These are phyloP conservation scores for Opisthocomus hoazin DNA, from an alignment of 2,113 vertebrate genomes.

Conservation along the genomic window DNA sequence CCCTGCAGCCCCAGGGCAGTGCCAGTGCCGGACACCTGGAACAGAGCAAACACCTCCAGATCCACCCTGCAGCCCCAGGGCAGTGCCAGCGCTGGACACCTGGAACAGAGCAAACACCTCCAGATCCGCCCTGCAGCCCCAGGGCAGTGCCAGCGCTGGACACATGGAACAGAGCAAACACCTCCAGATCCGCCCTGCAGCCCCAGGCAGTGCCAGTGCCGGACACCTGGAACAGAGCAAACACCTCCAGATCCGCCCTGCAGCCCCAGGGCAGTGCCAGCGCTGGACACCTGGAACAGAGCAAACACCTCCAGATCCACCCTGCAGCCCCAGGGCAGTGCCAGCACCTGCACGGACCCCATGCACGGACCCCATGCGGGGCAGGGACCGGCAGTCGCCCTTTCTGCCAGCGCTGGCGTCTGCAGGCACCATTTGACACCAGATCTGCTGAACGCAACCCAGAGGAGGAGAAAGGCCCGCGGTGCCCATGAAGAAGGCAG, in stretches of 20 bases:
- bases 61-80: accelerated
- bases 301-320: background rate
- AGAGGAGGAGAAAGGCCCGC: background rate
- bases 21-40: no score
- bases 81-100: accelerated
- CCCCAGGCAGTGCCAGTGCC: accelerated
- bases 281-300: background rate
- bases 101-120: background rate
- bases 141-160: accelerated
- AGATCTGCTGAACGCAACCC: background rate
- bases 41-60: background rate
- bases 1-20: accelerated
- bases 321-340: accelerated
- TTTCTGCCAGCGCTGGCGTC: accelerated
- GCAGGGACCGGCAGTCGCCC: accelerated
- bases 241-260: no score
- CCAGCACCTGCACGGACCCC: accelerated
- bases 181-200: accelerated
- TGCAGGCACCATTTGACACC: background rate
- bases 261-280: accelerated
- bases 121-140: accelerated
- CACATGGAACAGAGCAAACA: background rate
- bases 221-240: background rate
- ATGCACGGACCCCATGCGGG: no score
- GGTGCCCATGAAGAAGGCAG: background rate